phyloP scores from a whole-genome alignment of 2,797 vertebrate genomes.

The Gymnothorax reevesii region DNA sequence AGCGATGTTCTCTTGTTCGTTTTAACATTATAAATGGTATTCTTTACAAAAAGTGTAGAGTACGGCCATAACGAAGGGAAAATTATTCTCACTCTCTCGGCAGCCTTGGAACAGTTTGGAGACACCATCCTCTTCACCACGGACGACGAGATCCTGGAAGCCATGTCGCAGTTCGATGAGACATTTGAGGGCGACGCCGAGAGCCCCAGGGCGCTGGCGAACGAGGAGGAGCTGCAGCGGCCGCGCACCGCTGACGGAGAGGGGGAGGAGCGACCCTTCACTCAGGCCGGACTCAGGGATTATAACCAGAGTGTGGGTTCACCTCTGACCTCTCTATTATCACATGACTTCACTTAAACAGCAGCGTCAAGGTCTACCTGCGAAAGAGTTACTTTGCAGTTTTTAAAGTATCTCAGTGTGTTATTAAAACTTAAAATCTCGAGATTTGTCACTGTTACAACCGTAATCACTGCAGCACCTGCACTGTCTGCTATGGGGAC shows the following conservation, averaged over 20 bases:
- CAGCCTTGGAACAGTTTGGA: slow-evolving; percentile 92
- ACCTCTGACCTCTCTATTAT: background rate
- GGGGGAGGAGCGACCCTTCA: slow-evolving; percentile 86
- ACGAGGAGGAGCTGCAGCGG: slow-evolving; percentile 82
- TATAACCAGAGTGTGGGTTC: slow-evolving; percentile 55
- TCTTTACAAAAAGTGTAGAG: background rate
- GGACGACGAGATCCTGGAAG: slow-evolving; percentile 92
- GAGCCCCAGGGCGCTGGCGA: slow-evolving; percentile 56
- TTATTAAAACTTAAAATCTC: too few species aligned
- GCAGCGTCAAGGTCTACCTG: background rate
- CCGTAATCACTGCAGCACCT: too few species aligned
- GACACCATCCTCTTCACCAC: slow-evolving; percentile 96
- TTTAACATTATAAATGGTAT: too few species aligned
- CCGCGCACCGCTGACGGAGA: slow-evolving; percentile 87
- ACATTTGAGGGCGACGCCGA: slow-evolving; percentile 75
- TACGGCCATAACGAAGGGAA: background rate
- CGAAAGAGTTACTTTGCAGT: too few species aligned
- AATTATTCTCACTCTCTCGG: background rate
- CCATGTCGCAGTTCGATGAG: slow-evolving; percentile 86
- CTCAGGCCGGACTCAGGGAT: slow-evolving; percentile 79
- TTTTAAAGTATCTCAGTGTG: too few species aligned
- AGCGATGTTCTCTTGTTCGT: too few species aligned
- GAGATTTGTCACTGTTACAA: too few species aligned
- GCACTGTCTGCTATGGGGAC: too few species aligned
- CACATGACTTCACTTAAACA: background rate